Evolutionary conservation across 2,888 invertebrate genomes (phyloP).

Genomic region (Netelia inedita): DNA sequence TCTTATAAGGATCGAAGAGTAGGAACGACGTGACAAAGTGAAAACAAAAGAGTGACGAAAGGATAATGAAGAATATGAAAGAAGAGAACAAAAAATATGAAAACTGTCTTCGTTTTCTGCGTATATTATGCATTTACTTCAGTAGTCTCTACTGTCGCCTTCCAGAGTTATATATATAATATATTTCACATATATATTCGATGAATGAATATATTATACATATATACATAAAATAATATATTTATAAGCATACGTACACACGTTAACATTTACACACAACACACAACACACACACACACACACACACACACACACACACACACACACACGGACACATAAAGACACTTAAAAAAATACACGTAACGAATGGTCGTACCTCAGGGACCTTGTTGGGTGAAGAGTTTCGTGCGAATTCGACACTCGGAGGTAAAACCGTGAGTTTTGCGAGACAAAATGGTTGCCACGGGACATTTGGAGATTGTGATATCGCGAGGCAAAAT

Average conservation of each 20-base stretch:
- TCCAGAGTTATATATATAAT: conserved; percentile 76
- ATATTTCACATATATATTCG: conserved; percentile 66
- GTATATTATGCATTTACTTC: conserved; percentile 82
- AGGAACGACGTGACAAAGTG: conserved; percentile 13
- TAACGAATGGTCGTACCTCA: conserved; percentile 31
- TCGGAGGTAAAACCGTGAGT: neutral
- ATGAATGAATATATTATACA: conserved; percentile 63
- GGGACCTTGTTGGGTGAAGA: conserved; percentile 3
- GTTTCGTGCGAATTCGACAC: neutral
- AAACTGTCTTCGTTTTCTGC: conserved; percentile 76
- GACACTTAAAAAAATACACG: neutral
- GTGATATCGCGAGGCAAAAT: neutral
- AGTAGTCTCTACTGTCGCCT: conserved; percentile 83
- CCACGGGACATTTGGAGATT: neutral
- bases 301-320: conserved; percentile 29
- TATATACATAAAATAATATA: conserved; percentile 44
- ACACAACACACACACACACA: conserved; percentile 15
- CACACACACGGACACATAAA: conserved; percentile 12
- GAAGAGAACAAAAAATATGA: conserved; percentile 58
- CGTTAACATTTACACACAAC: conserved; percentile 32
- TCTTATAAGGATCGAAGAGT: conserved; percentile 1
- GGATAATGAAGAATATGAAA: conserved; percentile 42
- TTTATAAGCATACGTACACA: conserved; percentile 41
- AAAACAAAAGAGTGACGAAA: conserved; percentile 26
- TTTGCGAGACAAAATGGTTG: neutral